These are phyloP conservation scores for Ephestia elutella DNA, from an alignment of 1,140 invertebrate genomes.

Conservation along the genomic window DNA sequence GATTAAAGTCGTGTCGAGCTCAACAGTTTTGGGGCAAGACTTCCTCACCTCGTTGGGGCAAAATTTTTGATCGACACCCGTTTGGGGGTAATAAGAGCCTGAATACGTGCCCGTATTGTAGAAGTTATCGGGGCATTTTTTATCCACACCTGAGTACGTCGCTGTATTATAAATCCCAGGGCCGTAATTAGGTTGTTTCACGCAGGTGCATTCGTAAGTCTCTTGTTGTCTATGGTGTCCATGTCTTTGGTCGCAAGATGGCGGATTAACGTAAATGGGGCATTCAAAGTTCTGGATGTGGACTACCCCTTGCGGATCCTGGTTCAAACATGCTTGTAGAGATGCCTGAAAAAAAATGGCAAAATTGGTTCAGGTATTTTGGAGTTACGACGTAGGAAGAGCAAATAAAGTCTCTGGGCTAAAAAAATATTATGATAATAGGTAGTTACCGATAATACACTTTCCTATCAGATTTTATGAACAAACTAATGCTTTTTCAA, in stretches of 20 bases:
- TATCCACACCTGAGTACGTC: background rate
- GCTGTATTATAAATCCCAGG: background rate
- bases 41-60: background rate
- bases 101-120: background rate
- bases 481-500: no score
- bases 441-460: no score
- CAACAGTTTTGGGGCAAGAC: background rate
- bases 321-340: constrained; percentile 16
- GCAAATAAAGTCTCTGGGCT: no score
- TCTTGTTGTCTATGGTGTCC: background rate
- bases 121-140: background rate
- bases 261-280: constrained; percentile 12
- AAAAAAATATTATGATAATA: no score
- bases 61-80: background rate
- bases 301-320: constrained; percentile 23
- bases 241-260: background rate
- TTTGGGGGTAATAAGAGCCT: background rate
- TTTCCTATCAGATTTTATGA: no score
- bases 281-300: constrained; percentile 45
- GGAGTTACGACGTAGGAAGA: no score
- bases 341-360: constrained; percentile 29
- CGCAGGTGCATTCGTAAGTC: constrained; percentile 6
- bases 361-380: no score
- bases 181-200: constrained; percentile 5
- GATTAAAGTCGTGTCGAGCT: background rate